Evolutionary conservation across 2,797 vertebrate species (phyloP), one percentile per base, ranked within the genome.

Genomic region (Oreochromis mossambicus): DNA sequence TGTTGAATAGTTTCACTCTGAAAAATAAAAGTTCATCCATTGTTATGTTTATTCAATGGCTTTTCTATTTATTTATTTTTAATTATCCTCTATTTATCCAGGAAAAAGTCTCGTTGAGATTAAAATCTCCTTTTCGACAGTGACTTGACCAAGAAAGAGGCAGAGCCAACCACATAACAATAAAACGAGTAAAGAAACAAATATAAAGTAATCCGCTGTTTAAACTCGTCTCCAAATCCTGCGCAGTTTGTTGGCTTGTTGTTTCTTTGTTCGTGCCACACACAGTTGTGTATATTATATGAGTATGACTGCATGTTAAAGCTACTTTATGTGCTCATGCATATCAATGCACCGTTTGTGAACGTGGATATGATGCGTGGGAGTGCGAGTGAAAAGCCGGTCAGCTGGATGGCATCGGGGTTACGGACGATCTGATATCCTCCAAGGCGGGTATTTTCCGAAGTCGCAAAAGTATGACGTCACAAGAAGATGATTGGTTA

Each of bases 361-460:
- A 83, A 82, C 21, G 46, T 58, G 87, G 83, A 86, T 85, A 38
- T n/a, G 55, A 34, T 86, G 93, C 83, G 96, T 96, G 88, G 95
- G 95, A 29, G 93, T 86, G 51, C 79, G 90, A 83, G 92, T 91
- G 92, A 85, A 93, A 50, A 88, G 92, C 89, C 34, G 83, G 78
- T 88, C 86, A 86, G 82, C 83, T 82, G 83, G 66, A 84, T 86
- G 90, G 82, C 89, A 88, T 76, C 41, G 83, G 91, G 94, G 91
- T 92, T 93, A 91, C 89, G 3, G 24, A 26, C 24, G 24, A 26
- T 26, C 24, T 26, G 24, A 26, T 26, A 26, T 26, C 24, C 24
- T 26, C 24, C 24, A 26, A 26, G 24, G 24, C 24, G 24, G 24
- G 24, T 26, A 26, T 26, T 26, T 26, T 26, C 24, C 3, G 24